phyloP scores from a whole-genome alignment of 2,888 invertebrate genomes.

The Pachliopta kotzebuea region DNA sequence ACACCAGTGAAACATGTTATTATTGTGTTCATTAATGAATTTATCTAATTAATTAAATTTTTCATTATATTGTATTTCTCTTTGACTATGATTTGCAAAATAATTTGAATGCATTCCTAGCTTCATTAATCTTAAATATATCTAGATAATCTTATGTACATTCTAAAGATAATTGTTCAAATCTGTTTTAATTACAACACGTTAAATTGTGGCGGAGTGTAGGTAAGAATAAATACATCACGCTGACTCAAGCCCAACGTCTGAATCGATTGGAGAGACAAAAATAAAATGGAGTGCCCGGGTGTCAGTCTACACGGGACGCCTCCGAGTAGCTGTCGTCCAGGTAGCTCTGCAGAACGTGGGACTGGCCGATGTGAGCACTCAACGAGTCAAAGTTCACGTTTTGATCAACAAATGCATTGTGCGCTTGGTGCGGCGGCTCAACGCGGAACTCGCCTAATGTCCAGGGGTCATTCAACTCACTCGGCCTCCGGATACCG shows the following conservation, averaged over 20 bases:
- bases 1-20: slow-evolving; percentile 22
- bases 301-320: slow-evolving; percentile 68
- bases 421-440: slow-evolving; percentile 61
- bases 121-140: slow-evolving; percentile 67
- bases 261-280: slow-evolving; percentile 14
- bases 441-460: slow-evolving; percentile 68
- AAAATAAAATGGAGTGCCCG: slow-evolving; percentile 25
- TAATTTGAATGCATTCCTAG: slow-evolving; percentile 71
- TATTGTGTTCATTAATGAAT: slow-evolving; percentile 33
- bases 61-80: slow-evolving; percentile 49
- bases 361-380: slow-evolving; percentile 50
- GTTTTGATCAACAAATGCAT: slow-evolving; percentile 65
- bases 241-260: slow-evolving; percentile 33
- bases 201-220: slow-evolving; percentile 34
- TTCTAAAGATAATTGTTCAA: slow-evolving; percentile 69
- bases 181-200: slow-evolving; percentile 53
- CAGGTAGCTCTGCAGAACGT: slow-evolving; percentile 56
- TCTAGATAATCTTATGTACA: slow-evolving; percentile 76
- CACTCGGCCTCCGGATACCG: slow-evolving; percentile 48
- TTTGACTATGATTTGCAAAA: slow-evolving; percentile 71
- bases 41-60: slow-evolving; percentile 51
- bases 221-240: neutral
- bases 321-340: slow-evolving; percentile 65
- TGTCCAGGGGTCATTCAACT: slow-evolving; percentile 63
- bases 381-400: slow-evolving; percentile 63